Percentiles rank a stretch among this genome's conserved stretches.
These are phyloP conservation scores for Sorex araneus DNA, from an alignment of 2,113 vertebrate genomes.

Conservation along the genomic window DNA sequence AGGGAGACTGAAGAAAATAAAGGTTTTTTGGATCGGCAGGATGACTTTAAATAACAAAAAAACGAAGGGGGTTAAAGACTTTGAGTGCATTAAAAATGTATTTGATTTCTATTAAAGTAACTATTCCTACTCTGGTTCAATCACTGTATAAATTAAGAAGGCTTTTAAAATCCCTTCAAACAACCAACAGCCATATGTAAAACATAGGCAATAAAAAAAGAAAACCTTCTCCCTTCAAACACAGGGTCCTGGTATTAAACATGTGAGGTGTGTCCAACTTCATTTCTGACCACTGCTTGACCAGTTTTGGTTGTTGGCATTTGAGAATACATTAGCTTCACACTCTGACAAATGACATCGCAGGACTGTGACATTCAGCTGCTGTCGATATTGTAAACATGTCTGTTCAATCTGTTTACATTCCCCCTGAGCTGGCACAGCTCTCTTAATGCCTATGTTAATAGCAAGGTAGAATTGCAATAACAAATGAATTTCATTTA, in stretches of 20 bases:
- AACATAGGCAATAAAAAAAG: conserved; percentile 4
- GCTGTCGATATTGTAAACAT: conserved; percentile 75
- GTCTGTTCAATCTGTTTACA: conserved; percentile 76
- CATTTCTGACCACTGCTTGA: background rate
- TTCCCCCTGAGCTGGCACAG: conserved; percentile 25
- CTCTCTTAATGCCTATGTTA: conserved; percentile 77
- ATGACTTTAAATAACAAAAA: conserved; percentile 57
- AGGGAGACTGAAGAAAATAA: conserved; percentile 34
- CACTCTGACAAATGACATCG: conserved; percentile 60
- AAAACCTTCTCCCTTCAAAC: background rate
- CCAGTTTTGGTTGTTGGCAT: conserved; percentile 2
- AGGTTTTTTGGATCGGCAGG: background rate
- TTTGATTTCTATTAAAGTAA: conserved; percentile 51
- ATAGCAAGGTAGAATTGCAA: conserved; percentile 72
- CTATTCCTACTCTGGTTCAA: conserved; percentile 16
- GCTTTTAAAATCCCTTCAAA: conserved; percentile 46
- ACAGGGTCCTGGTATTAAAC: background rate
- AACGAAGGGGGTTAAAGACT: background rate
- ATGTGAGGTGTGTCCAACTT: background rate
- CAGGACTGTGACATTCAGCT: conserved; percentile 64
- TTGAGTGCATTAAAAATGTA: background rate
- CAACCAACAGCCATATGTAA: background rate
- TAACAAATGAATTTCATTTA: conserved; percentile 80
- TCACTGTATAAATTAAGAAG: conserved; percentile 36
- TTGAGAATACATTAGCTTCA: conserved; percentile 4